A percentile compares a stretch with the other conserved stretches of the same genome.
Conservation (phyloP, 2,888 invertebrate genomes). For the Tetrapedia diversipes region DNA sequence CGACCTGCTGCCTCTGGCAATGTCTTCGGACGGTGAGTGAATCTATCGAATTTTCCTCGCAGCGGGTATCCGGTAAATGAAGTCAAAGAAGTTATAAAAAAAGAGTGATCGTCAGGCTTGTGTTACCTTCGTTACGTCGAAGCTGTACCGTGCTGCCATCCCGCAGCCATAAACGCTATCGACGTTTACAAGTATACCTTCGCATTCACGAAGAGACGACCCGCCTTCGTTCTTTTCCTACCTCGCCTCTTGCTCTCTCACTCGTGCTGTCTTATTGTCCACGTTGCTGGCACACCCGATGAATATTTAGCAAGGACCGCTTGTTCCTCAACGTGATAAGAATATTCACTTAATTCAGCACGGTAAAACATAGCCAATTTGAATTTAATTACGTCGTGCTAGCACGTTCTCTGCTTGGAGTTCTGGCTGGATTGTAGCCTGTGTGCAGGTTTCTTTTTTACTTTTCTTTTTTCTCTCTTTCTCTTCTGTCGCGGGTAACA, state of each 20-base stretch:
- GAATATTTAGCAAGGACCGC: conserved; percentile 72
- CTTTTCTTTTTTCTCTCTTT: no score
- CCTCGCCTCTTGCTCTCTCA: not conserved
- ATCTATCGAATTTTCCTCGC: conserved; percentile 30
- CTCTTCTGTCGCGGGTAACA: conserved; percentile 1
- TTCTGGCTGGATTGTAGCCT: conserved; percentile 16
- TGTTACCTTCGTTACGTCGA: conserved; percentile 41
- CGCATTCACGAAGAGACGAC: conserved; percentile 53
- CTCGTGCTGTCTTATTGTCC: conserved; percentile 9
- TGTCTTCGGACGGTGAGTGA: conserved; percentile 80
- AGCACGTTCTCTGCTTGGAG: conserved; percentile 23
- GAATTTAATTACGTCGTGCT: conserved; percentile 57
- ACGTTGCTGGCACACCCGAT: conserved; percentile 60
- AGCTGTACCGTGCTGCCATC: conserved; percentile 68
- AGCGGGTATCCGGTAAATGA: conserved; percentile 31
- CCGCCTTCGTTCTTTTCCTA: conserved; percentile 3
- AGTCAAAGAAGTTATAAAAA: conserved; percentile 32
- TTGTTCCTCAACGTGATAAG: conserved; percentile 64
- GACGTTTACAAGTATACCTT: conserved; percentile 50
- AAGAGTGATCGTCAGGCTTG: conserved; percentile 42
- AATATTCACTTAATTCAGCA: conserved; percentile 49
- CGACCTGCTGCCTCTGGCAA: conserved; percentile 90
- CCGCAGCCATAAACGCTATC: conserved; percentile 54
- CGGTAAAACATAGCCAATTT: conserved; percentile 48
- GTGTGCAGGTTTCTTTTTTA: conserved; percentile 1